Conservation (phyloP, 2,113 vertebrate genomes). For the Elanoides forficatus region DNA sequence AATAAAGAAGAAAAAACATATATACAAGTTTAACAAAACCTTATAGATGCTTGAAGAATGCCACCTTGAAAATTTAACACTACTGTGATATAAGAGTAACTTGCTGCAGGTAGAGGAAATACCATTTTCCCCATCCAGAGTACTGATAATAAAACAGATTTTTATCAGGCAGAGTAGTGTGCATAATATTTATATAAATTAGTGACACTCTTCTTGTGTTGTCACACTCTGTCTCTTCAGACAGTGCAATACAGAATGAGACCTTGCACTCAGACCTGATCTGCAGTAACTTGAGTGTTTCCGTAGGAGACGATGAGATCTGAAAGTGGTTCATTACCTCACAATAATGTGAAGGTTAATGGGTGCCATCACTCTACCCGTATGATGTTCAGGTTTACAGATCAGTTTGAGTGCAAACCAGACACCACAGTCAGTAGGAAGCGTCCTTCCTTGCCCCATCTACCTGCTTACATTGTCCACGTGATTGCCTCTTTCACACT, state of each 20-base stretch:
- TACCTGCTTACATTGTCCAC: background rate
- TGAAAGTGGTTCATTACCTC: background rate
- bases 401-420: background rate
- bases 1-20: background rate
- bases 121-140: background rate
- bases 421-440: background rate
- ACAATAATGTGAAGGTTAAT: constrained; percentile 12
- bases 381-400: background rate
- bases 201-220: background rate
- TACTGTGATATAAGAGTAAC: background rate
- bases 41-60: background rate
- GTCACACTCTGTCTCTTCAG: background rate
- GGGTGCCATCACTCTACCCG: background rate
- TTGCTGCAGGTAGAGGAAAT: background rate
- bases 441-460: background rate
- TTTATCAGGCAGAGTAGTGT: background rate
- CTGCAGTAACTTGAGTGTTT: background rate
- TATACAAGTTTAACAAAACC: background rate
- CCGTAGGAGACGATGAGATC: background rate
- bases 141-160: background rate
- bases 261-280: background rate
- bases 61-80: background rate
- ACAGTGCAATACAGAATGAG: background rate
- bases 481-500: background rate
- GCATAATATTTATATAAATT: background rate